These are phyloP conservation scores for Ernsta delagoae DNA, from an alignment of 2,888 invertebrate genomes.

Conservation along the genomic window DNA sequence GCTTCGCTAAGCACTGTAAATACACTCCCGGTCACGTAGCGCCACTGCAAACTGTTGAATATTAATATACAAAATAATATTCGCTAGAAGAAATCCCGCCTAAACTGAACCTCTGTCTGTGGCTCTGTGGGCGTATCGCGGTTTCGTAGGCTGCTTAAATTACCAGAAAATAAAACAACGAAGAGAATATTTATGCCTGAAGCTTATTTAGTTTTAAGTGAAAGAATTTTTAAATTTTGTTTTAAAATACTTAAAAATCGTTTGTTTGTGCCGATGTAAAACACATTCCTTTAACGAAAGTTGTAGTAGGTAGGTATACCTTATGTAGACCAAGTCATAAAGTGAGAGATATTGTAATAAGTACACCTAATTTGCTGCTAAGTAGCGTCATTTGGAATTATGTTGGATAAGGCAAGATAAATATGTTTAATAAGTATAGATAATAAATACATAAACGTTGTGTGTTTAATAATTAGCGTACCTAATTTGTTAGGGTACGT, in stretches of 20 bases:
- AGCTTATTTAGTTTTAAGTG: constrained; percentile 17
- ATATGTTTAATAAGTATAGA: background rate
- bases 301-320: too few relatives aligned
- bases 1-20: constrained; percentile 76
- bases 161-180: constrained; percentile 31
- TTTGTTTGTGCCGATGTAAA: too few relatives aligned
- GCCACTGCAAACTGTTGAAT: constrained; percentile 78
- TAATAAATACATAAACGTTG: background rate
- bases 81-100: constrained; percentile 60
- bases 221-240: background rate
- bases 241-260: too few relatives aligned
- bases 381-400: background rate
- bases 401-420: background rate
- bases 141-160: constrained; percentile 25
- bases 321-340: too few relatives aligned
- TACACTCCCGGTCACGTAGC: constrained; percentile 77
- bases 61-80: constrained; percentile 75
- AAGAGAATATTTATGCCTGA: constrained; percentile 24
- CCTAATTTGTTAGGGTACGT: constrained; percentile 3
- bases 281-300: too few relatives aligned
- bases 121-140: constrained; percentile 55
- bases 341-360: too few relatives aligned
- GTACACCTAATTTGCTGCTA: background rate
- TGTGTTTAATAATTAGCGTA: constrained; percentile 4
- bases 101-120: constrained; percentile 54